Base-by-base conservation (phyloP, 2,888 invertebrate species). In the Endotricha flammealis region DNA sequence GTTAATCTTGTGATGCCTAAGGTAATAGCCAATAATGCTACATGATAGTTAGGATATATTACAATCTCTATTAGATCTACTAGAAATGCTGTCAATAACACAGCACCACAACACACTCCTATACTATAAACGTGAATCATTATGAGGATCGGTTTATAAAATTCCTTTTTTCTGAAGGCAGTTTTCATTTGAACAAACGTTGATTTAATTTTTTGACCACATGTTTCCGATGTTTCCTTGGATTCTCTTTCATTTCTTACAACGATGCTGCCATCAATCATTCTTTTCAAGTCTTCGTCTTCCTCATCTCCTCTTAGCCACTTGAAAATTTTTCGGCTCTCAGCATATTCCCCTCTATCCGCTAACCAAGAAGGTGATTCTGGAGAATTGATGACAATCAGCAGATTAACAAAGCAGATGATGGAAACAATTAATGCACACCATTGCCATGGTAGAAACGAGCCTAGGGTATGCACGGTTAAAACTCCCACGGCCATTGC, bases 341-440 rank as follows among this genome's bases (percentile, higher is more conserved):
- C 75, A 1, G 66, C 66, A 0, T 67, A 50, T 5, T 72, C 65
- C 1, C 78, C 80, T 38, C 81, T 85, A 8, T 81, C 72, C 1
- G 88, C 68, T 17, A 90, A 50, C 89, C 89, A 91, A 24, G 73
- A 71, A 0, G 90, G 90, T 3, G 89, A 82, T 61, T 91, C 91
- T 0, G 88, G 88, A 0, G 53, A 48, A 23, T 42, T 42, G 12
- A 46, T 37, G 5, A 47, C 40, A 7, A 50, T 46, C 1, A 50
- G 4, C 12, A 88, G 51, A 2, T 82, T 68, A 2, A 72, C 45
- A 4, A 80, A 44, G 1, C 78, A 75, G 5, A 80, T 47, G 1
- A 55, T 22, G 1, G 67, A 61, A 38, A 75, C 71, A 2, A 85
- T 48, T 2, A 78, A 54, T 0, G 87, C 86, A 3, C 81, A 72